Evolutionary conservation across 1,140 invertebrate genomes (phyloP), one percentile per base, ranked within the genome.

Genomic region (Rhagoletis zephyria): DNA sequence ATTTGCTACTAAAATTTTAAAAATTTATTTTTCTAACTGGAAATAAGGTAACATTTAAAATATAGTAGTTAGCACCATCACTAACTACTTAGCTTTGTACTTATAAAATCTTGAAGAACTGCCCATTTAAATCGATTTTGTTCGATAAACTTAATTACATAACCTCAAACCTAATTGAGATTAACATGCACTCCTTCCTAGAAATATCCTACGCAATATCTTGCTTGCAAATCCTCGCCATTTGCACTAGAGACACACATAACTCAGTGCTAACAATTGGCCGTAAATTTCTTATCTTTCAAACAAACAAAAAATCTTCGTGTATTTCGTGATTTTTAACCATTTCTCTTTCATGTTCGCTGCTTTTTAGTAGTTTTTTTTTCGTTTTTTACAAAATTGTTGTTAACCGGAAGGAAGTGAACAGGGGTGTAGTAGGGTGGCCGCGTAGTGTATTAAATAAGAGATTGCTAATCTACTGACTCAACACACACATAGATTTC

Each of bases 371-470:
- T 45, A 45, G 40, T 7, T 74, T 67, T 67, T 67, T 3, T 6
- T 42, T 40, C 6, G n/a, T 12, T 12, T 60, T 60, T n/a, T 2
- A 63, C 16, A 14, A 63, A 3, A 48, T 48, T 74, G 67, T 74
- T 30, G 30, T 30, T 30, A 45, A 74, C 12, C 67, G 67, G 67
- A 74, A 74, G 67, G 67, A 74, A 74, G 67, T 45, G 14, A 30
- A 74, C 45, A 40, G 45, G 65, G 65, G 42, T 56, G 51, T 2
- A 56, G 51, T 56, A 30, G 30, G 51, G 5, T 48, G 40, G 65
- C 65, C 1, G 2, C 19, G 30, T 40, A 67, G 10, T 67, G 30
- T 10, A 40, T 10, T 10, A 42, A 67, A 67, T 14, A 67, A 67
- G 12, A 67, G 12, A 30, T 2, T 64, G 1, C 51, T n/a, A 64